These are phyloP conservation scores for Leptopterna dolabrata DNA, from an alignment of 2,888 invertebrate species.

Conservation along the genomic window DNA sequence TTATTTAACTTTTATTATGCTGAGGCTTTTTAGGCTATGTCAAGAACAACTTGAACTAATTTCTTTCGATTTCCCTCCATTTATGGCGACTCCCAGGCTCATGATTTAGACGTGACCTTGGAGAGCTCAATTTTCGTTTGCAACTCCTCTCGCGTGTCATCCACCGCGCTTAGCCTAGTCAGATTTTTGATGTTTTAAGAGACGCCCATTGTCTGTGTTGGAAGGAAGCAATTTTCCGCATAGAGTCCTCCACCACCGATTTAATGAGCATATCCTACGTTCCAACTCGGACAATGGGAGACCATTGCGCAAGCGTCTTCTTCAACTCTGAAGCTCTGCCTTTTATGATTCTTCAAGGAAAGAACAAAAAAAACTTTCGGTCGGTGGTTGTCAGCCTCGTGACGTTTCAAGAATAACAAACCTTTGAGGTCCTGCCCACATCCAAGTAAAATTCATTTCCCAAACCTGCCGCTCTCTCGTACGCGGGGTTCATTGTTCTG, in stretches of 20 bases:
- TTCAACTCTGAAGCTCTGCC: neutral
- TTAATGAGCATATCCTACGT: conserved; percentile 27
- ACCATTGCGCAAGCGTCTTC: neutral
- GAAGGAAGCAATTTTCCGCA: conserved; percentile 30
- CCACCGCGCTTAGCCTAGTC: neutral
- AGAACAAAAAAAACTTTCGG: neutral
- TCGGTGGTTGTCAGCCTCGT: neutral
- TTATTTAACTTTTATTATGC: too few relatives aligned
- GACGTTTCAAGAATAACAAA: neutral
- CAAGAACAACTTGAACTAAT: too few relatives aligned
- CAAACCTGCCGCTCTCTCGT: too few relatives aligned
- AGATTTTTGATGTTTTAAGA: neutral
- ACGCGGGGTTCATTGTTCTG: too few relatives aligned
- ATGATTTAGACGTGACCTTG: neutral
- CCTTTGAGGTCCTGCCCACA: neutral
- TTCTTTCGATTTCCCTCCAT: too few relatives aligned
- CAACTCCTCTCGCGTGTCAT: neutral
- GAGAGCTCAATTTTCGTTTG: neutral
- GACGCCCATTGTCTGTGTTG: neutral
- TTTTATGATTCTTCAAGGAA: neutral
- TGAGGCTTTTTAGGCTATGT: too few relatives aligned
- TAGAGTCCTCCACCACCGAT: neutral
- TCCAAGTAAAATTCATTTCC: neutral
- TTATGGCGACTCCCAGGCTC: neutral
- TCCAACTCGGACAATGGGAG: neutral